Conservation (phyloP, 2,888 invertebrate species). For the Patella depressa region DNA sequence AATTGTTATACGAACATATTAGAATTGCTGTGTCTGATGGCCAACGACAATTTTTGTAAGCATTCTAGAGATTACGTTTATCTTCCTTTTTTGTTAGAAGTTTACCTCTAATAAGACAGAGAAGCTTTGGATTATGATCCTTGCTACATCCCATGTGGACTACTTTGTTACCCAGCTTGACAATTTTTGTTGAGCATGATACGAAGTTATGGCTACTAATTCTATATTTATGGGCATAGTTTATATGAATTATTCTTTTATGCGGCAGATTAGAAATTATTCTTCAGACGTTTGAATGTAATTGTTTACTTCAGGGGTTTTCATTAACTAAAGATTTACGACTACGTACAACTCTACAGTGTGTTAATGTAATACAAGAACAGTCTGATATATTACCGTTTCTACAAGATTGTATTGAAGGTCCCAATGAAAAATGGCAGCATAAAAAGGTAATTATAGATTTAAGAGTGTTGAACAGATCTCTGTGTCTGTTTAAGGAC, state of each 20-base stretch:
- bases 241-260: not conserved
- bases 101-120: no score
- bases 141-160: no score
- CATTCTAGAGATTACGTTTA: no score
- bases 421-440: slow-evolving; percentile 49
- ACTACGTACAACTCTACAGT: slow-evolving; percentile 53
- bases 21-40: no score
- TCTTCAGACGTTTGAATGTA: not conserved
- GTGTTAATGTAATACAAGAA: slow-evolving; percentile 47
- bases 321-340: slow-evolving; percentile 45
- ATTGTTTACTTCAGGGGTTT: slow-evolving; percentile 48
- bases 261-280: not conserved
- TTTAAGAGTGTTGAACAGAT: no score
- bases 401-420: slow-evolving; percentile 54
- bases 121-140: no score
- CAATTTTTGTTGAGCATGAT: no score
- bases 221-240: not conserved
- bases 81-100: no score
- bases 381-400: slow-evolving; percentile 36
- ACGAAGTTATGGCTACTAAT: not conserved
- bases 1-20: no score
- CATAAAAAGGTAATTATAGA: slow-evolving; percentile 42
- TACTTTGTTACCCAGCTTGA: no score
- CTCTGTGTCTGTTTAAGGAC: no score
- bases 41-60: no score